Base-by-base conservation (phyloP, 1,140 invertebrate genomes). In the Brachionus rubens region DNA sequence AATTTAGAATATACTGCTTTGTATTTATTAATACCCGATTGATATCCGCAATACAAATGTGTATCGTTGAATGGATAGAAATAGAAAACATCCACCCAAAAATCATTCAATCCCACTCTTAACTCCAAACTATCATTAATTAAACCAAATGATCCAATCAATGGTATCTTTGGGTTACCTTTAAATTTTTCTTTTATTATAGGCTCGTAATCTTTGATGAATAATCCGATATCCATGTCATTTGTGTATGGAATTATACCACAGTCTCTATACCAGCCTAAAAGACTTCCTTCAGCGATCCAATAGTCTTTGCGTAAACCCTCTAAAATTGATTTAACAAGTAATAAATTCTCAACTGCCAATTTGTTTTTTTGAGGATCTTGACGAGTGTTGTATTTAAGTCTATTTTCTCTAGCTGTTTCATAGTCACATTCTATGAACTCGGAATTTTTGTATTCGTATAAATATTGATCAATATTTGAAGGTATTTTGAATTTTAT, bases 391-490 rank as follows among this genome's bases (percentile, higher is more conserved):
- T 26, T 26, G 21, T 0, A 26, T 14, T 24, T 24, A 50, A 50
- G 14, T 50, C 12, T 1, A 50, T 24, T 36, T 36, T 36, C 4
- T 36, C 19, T 16, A 50, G 16, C 50, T 9, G 1, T 28, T 26
- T 54, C 24, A 54, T 26, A 54, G 26, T 54, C 24, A 26, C 50
- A 54, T 26, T 54, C 50, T 5, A 54, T 10, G 14, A 54, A 54
- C 14, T 24, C 50, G 4, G 50, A 54, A 54, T 54, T 54, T 54
- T 54, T 54, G 24, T 54, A 54, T 26, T 54, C 7, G 50, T 54
- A 54, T 28, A 21, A 21, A 54, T 24, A 54, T 26, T 54, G 19
- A 28, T 26, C 28, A 16, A 54, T 9, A 54, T 54, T 24, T 21
- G 14, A 12, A 1, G 24, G 21, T 24, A 54, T 28, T 26, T 54